Evolutionary conservation across 2,888 invertebrate genomes (phyloP).

Genomic region (Dascillus cervinus): DNA sequence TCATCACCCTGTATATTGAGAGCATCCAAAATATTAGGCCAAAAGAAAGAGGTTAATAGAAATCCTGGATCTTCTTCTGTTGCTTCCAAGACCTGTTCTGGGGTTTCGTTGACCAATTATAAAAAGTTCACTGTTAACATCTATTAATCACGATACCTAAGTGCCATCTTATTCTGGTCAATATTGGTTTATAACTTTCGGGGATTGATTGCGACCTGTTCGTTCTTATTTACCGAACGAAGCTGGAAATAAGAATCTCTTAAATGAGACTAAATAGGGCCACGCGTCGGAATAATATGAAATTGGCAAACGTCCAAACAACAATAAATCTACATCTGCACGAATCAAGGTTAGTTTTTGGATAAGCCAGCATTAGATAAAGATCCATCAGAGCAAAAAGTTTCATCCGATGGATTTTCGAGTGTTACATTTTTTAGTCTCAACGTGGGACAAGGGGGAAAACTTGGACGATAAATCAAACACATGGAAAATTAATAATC

Average conservation of each 20-base stretch:
- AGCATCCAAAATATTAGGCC: too few species aligned
- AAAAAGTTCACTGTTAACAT: too few species aligned
- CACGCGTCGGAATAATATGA: conserved; percentile 1
- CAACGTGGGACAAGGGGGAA: too few species aligned
- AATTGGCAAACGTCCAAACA: conserved; percentile 4
- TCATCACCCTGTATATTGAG: too few species aligned
- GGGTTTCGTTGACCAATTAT: too few species aligned
- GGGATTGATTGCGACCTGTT: neutral
- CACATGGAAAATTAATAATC: conserved; percentile 29
- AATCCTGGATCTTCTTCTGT: too few species aligned
- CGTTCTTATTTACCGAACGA: conserved; percentile 4
- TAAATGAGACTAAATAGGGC: conserved; percentile 4
- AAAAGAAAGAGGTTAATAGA: too few species aligned
- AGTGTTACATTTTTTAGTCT: neutral
- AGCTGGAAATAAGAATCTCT: conserved; percentile 4
- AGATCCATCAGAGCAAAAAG: neutral
- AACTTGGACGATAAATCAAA: conserved; percentile 21
- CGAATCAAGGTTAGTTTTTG: neutral
- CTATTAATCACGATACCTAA: too few species aligned
- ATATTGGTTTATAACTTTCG: too few species aligned
- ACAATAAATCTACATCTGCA: neutral
- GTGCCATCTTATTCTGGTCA: too few species aligned
- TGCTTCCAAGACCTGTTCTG: too few species aligned
- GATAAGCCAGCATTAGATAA: neutral
- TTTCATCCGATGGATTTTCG: neutral